phyloP scores from a whole-genome alignment of 2,888 invertebrate genomes.

The Spialia ferax region DNA sequence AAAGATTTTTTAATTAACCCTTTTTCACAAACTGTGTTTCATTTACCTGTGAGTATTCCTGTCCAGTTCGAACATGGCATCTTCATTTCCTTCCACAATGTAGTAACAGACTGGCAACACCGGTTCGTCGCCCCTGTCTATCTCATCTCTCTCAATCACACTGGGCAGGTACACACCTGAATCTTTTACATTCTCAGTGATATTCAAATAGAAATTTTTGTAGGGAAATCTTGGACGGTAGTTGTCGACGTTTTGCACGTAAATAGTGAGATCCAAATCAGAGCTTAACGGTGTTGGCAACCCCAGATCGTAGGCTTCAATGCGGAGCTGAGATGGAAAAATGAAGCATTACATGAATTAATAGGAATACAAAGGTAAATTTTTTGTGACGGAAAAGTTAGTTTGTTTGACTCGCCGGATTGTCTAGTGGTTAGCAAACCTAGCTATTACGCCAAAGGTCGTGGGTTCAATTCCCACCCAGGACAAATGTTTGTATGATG shows the following conservation, averaged over 20 bases:
- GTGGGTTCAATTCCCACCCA: too few species aligned
- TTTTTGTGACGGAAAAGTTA: too few species aligned
- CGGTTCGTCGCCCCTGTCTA: conserved; percentile 93
- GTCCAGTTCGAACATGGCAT: conserved; percentile 90
- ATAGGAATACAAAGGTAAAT: too few species aligned
- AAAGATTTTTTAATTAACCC: too few species aligned
- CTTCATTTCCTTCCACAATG: conserved; percentile 94
- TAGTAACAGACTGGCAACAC: conserved; percentile 96
- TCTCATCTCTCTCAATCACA: conserved; percentile 94
- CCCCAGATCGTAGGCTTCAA: conserved; percentile 96
- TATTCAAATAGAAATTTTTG: conserved; percentile 90
- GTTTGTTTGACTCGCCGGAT: too few species aligned
- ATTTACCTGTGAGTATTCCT: conserved; percentile 90
- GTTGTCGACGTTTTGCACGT: conserved; percentile 95
- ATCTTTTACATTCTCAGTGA: conserved; percentile 88
- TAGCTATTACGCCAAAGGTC: too few species aligned
- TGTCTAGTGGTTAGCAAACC: too few species aligned
- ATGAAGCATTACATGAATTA: too few species aligned
- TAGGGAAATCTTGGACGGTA: conserved; percentile 95
- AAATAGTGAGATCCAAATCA: conserved; percentile 95
- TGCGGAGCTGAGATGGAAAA: conserved; percentile 88
- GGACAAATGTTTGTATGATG: too few species aligned
- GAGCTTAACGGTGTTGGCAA: conserved; percentile 94
- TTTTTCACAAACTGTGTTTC: neutral
- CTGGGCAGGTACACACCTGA: conserved; percentile 91